Base-by-base conservation (phyloP, 2,797 vertebrate genomes). In the Trachops cirrhosus region DNA sequence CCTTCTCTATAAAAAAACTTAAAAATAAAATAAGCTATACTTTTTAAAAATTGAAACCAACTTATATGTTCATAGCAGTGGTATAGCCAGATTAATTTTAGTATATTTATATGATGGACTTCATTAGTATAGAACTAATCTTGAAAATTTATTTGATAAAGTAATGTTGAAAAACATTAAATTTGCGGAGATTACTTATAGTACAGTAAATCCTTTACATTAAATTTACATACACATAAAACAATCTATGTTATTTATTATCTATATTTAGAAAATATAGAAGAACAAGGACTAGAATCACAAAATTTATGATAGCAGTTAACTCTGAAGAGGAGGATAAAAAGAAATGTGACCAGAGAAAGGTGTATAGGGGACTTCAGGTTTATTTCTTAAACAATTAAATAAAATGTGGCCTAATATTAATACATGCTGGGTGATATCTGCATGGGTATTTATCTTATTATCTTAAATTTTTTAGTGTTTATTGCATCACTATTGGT, bases 371-470 rank as follows among this genome's bases (percentile, higher is more conserved):
- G 5, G 52, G n/a, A 88, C n/a, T 86, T 71, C 44, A 50, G 78
- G 10, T 74, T 96, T 85, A 75, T 71, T 75, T 94, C 24, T 88
- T 92, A 73, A 89, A 94, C 71, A 15, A 89, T 67, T 67, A 80
- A 54, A 52, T 52, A 73, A 94, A 94, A 86, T 80, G 50, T 67
- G 24, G 34, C 26, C 37, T 52, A 54, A 75, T 79, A 68, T 41
- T 95, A 34, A 54, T 73, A 54, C 74, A 70, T 83, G 24, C 48
- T 77, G 32, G 9, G 39, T 86, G 14, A 41, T 71, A 93, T 15
- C 34, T 52, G 26, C 21, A 77, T 22, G 6, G 1, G 5, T 84
- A 70, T 37, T 91, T 80, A 41, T 67, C 19, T 75, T 86, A 62
- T 37, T 90, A 50, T 16, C 16, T 16, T n/a, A n/a, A 48, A 44